Evolutionary conservation across 2,888 invertebrate genomes (phyloP).

Genomic region (Drosophila robusta): DNA sequence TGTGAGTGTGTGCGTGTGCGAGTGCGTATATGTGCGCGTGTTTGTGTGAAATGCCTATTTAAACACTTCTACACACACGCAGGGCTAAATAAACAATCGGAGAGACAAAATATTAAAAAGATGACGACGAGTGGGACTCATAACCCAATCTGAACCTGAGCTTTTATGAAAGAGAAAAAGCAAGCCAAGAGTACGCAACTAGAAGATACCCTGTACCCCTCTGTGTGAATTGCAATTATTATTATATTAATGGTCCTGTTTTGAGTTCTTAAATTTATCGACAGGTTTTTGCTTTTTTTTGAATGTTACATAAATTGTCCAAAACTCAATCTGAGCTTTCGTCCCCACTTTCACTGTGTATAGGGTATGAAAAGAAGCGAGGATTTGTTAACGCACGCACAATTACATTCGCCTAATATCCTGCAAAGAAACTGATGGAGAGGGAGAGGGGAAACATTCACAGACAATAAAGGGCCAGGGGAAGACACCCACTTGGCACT

Average conservation of each 20-base stretch:
- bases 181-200: neutral
- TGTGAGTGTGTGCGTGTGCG: neutral
- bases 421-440: neutral
- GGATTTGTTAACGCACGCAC: slow-evolving; percentile 79
- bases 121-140: slow-evolving; percentile 41
- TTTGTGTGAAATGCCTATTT: slow-evolving; percentile 51
- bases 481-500: slow-evolving; percentile 45
- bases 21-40: slow-evolving; percentile 6
- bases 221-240: no score
- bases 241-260: no score
- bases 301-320: no score
- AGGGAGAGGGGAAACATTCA: neutral
- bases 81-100: slow-evolving; percentile 68
- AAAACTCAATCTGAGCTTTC: neutral
- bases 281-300: no score
- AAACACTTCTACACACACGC: slow-evolving; percentile 41
- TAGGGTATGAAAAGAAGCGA: slow-evolving; percentile 38
- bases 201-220: neutral
- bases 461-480: slow-evolving; percentile 9
- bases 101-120: slow-evolving; percentile 71
- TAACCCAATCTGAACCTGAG: slow-evolving; percentile 34
- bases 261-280: no score
- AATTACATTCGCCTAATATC: slow-evolving; percentile 74
- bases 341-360: neutral
- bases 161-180: slow-evolving; percentile 41